Conservation (phyloP, 2,797 vertebrate genomes). For the Fratercula arctica region DNA sequence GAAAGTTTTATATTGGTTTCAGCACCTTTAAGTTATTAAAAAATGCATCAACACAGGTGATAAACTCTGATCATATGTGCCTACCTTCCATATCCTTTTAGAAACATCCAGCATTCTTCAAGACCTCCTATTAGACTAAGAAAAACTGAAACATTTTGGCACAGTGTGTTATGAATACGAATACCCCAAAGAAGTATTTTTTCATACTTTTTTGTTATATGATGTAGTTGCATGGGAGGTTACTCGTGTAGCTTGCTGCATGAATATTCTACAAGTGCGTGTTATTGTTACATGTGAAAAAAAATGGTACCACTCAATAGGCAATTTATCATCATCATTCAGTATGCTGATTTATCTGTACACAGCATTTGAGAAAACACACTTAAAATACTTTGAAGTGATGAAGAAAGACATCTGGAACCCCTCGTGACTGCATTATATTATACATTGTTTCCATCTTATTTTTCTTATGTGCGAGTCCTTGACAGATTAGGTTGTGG, state of each 20-base stretch:
- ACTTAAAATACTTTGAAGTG: neutral
- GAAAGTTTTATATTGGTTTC: neutral
- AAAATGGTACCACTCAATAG: neutral
- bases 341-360: neutral
- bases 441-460: neutral
- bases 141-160: neutral
- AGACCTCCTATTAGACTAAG: neutral
- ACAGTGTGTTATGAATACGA: neutral
- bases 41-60: neutral
- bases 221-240: neutral
- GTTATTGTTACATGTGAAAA: neutral
- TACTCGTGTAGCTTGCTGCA: neutral
- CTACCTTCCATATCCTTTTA: neutral
- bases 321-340: neutral
- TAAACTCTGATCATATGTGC: neutral
- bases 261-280: neutral
- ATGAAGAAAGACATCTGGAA: slow-evolving; percentile 31
- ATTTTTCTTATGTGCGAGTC: neutral
- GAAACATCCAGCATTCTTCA: neutral
- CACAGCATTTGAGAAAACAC: slow-evolving; percentile 7
- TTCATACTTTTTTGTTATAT: neutral
- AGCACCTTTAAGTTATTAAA: neutral
- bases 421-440: neutral
- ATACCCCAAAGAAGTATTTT: neutral
- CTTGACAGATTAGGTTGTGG: neutral